Conservation (phyloP, 2,797 vertebrate genomes). For the Semotilus atromaculatus region DNA sequence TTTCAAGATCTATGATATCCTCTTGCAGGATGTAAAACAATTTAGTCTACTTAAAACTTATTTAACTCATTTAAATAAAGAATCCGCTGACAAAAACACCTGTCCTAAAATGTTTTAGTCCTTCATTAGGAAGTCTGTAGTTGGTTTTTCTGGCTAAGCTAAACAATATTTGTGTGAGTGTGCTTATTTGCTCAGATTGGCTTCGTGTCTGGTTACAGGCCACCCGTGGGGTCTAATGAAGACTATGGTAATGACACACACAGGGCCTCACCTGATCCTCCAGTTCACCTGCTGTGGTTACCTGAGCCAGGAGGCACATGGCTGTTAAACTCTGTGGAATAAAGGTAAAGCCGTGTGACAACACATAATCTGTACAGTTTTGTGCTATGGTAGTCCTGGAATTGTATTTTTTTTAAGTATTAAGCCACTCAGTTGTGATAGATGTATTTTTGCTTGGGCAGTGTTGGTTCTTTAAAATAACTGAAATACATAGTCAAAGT, state of each 20-base stretch:
- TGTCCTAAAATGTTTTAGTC: neutral
- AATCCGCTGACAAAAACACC: neutral
- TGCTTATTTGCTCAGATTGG: constrained; percentile 75
- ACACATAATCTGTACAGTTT: constrained; percentile 23
- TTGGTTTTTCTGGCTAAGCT: neutral
- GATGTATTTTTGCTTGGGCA: neutral
- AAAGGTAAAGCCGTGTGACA: constrained; percentile 52
- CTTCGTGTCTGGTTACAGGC: constrained; percentile 71
- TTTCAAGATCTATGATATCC: neutral
- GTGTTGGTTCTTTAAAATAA: neutral
- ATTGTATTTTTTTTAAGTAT: neutral
- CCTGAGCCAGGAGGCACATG: constrained; percentile 62
- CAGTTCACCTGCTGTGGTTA: constrained; percentile 69
- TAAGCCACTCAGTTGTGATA: neutral
- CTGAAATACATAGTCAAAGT: neutral
- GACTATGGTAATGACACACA: constrained; percentile 73
- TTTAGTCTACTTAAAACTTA: neutral
- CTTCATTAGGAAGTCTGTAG: neutral
- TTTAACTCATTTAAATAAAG: neutral
- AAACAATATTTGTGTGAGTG: constrained; percentile 29
- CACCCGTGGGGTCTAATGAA: constrained; percentile 70
- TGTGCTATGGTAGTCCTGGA: neutral
- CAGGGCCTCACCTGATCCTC: constrained; percentile 63
- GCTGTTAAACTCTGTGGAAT: constrained; percentile 44
- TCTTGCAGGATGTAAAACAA: neutral